Evolutionary conservation across 1,140 invertebrate species (phyloP), one percentile per base, ranked within the genome.

Genomic region (Polypedilum vanderplanki): DNA sequence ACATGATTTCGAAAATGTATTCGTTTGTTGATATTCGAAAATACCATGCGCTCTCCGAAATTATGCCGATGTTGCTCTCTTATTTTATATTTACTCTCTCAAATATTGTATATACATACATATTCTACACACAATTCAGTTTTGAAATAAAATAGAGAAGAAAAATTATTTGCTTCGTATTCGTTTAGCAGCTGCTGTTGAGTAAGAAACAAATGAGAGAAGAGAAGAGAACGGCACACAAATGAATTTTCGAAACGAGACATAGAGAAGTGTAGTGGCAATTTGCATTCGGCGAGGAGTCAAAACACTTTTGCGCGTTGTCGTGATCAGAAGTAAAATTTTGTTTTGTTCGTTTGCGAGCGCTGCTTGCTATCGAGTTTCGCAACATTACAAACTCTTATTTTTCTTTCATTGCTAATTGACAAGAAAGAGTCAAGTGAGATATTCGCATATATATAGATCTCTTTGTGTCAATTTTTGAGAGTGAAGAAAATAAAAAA

Each of bases 1-100:
- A 70, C 65, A 70, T 70, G 65, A 70, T 22, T 70, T 70, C 65
- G 65, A 70, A 70, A 70, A 70, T 57, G 46, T 12, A 57, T 12
- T 57, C 46, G 12, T 57, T 57, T 57, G 46, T 57, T 57, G 24
- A 57, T 57, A 12, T 57, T 57, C 46, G 46, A 57, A 57, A 57
- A 57, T 57, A 12, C 15, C 46, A 57, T 57, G 46, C 12, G 46
- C 12, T 57, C 12, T 15, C 46, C 46, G 15, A 46, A 46, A 1
- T 57, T 57, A 12, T 46, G 9, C 41, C n/a, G 24, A 33, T 5
- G 5, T n/a, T 33, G 24, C 46, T 57, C 46, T 57, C 46, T 12
- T 46, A 3, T 12, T 57, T 12, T 12, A 4, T 46, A 2, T 12
- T 57, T 57, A 4, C 46, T 57, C 46, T 57, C 46, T 57, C 41